A percentile compares a stretch with the other conserved stretches of the same genome.
Evolutionary conservation across 1,140 invertebrate genomes (phyloP).

Genomic region (Ceratosolen solmsi): DNA sequence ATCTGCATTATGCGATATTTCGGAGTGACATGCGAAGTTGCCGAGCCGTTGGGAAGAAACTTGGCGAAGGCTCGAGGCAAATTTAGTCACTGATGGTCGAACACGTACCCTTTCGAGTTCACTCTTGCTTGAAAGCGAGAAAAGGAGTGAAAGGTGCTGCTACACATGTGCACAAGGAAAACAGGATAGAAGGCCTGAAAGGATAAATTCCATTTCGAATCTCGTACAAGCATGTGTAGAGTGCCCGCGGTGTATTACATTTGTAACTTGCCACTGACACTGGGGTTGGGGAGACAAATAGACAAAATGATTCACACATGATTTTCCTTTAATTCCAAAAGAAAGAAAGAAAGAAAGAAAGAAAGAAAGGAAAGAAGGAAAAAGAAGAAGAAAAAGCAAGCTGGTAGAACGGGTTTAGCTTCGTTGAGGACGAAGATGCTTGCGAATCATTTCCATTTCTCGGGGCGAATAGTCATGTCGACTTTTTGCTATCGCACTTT

Average conservation of each 20-base stretch:
- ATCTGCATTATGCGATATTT: no score
- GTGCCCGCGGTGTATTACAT: not conserved
- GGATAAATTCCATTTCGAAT: not conserved
- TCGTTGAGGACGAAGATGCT: not conserved
- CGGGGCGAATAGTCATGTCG: not conserved
- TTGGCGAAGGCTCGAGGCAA: not conserved
- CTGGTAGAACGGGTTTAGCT: not conserved
- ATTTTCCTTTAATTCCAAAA: not conserved
- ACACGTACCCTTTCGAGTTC: not conserved
- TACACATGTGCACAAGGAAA: not conserved
- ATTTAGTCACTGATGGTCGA: not conserved
- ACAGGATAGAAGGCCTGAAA: not conserved
- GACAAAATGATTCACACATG: not conserved
- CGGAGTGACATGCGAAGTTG: no score
- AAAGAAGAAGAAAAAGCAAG: no score
- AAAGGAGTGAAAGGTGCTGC: not conserved
- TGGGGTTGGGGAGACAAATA: not conserved
- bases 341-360: no score
- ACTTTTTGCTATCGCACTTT: not conserved
- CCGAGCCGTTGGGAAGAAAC: no score
- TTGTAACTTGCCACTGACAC: not conserved
- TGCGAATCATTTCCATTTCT: not conserved
- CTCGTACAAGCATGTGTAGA: not conserved
- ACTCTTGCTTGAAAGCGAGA: not conserved
- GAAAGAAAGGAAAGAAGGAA: no score